Conservation (phyloP, 2,888 invertebrate genomes). For the Drosophila pseudotalamancana region DNA sequence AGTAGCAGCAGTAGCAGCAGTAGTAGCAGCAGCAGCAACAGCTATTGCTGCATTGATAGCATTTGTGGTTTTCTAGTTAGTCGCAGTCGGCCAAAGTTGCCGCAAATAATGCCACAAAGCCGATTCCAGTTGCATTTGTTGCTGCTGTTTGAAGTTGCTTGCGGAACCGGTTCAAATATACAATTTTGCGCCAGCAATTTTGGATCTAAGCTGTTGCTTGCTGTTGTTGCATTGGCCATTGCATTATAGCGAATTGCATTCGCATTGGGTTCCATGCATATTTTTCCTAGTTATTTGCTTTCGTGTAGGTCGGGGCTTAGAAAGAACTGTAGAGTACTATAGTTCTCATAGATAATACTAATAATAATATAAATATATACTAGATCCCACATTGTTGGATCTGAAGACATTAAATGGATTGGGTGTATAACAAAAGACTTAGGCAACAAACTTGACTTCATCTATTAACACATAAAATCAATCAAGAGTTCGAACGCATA, state of each 20-base stretch:
- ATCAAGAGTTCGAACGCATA: not conserved
- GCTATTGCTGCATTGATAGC: conserved; percentile 29
- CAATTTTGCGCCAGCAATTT: conserved; percentile 64
- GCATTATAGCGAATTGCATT: conserved; percentile 65
- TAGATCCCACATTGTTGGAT: no score
- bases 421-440: conserved; percentile 65
- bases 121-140: conserved; percentile 27
- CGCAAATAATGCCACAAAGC: conserved; percentile 59
- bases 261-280: conserved; percentile 47
- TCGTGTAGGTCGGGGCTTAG: conserved; percentile 29
- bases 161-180: conserved; percentile 72
- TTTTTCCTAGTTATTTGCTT: conserved; percentile 39
- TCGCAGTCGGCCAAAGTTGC: conserved; percentile 64
- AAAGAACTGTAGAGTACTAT: no score
- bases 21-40: conserved; percentile 1
- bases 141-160: conserved; percentile 26
- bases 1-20: not conserved
- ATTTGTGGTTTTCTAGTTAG: conserved; percentile 57
- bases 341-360: no score
- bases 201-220: conserved; percentile 59
- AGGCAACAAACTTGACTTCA: conserved; percentile 37
- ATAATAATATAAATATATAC: not conserved
- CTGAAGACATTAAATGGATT: no score
- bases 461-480: not conserved
- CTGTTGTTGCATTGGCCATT: conserved; percentile 27